Evolutionary conservation across 1,140 invertebrate genomes (phyloP).

Genomic region (Cheumatopsyche charites): DNA sequence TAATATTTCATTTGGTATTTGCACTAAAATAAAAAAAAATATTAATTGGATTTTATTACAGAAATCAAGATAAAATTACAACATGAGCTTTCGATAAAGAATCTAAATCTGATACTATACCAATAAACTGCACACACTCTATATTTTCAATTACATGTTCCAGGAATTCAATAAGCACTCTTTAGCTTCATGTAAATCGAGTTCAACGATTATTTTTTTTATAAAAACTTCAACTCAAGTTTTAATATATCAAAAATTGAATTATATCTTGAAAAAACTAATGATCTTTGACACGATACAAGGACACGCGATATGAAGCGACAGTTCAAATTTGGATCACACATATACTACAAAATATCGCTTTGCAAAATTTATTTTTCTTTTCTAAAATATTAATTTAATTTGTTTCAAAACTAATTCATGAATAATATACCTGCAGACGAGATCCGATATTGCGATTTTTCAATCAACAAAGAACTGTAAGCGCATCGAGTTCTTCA

Average conservation of each 20-base stretch:
- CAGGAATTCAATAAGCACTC: neutral
- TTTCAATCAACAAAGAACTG: no score
- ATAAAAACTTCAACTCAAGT: neutral
- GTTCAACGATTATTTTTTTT: conserved; percentile 3
- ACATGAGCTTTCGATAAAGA: neutral
- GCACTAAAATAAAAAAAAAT: neutral
- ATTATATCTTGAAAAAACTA: neutral
- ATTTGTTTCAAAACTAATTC: no score
- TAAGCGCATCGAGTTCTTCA: no score
- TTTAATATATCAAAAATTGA: neutral
- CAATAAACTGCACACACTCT: neutral
- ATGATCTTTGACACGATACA: conserved; percentile 23
- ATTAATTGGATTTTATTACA: no score
- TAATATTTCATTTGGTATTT: conserved; percentile 27
- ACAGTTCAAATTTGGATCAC: conserved; percentile 3
- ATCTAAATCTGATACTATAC: neutral
- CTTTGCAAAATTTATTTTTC: neutral
- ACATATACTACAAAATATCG: neutral
- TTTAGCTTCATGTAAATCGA: neutral
- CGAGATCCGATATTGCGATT: no score
- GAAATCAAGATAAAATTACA: no score
- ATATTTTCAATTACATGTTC: neutral
- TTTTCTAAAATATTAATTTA: neutral
- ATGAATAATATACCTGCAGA: no score
- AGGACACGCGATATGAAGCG: neutral